Evolutionary conservation across 2,113 vertebrate genomes (phyloP).

Genomic region (Triplophysa siluroides): DNA sequence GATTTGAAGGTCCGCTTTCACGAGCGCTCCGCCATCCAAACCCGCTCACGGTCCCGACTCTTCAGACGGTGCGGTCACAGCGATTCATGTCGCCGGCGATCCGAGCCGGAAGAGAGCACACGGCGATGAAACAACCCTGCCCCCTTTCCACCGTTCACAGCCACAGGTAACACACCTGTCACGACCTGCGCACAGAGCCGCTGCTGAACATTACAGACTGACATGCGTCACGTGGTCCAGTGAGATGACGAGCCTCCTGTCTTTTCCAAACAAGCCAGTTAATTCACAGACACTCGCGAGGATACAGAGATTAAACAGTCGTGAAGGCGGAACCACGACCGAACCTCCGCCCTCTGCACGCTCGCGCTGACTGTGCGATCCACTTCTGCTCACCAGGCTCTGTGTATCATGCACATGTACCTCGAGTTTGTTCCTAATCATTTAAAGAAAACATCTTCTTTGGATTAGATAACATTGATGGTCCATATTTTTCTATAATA

Average conservation of each 20-base stretch:
- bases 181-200: conserved; percentile 16
- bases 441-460: background rate
- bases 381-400: background rate
- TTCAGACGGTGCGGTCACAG: background rate
- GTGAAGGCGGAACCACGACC: conserved; percentile 8
- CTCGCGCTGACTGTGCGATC: background rate
- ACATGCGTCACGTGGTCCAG: conserved; percentile 10
- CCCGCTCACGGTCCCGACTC: background rate
- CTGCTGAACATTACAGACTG: background rate
- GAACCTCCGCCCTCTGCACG: background rate
- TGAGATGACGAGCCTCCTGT: background rate
- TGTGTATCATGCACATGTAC: background rate
- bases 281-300: background rate
- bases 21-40: background rate
- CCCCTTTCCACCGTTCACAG: conserved; percentile 54
- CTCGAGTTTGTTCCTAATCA: background rate
- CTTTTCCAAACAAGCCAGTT: background rate
- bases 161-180: conserved; percentile 78
- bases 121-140: conserved; percentile 19
- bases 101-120: background rate
- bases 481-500: too few relatives aligned
- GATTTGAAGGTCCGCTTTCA: background rate
- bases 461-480: too few relatives aligned
- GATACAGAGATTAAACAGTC: background rate
- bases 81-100: background rate